Percentiles rank a stretch among this genome's conserved stretches.
Evolutionary conservation across 2,113 vertebrate genomes (phyloP).

Genomic region (Gambusia affinis): DNA sequence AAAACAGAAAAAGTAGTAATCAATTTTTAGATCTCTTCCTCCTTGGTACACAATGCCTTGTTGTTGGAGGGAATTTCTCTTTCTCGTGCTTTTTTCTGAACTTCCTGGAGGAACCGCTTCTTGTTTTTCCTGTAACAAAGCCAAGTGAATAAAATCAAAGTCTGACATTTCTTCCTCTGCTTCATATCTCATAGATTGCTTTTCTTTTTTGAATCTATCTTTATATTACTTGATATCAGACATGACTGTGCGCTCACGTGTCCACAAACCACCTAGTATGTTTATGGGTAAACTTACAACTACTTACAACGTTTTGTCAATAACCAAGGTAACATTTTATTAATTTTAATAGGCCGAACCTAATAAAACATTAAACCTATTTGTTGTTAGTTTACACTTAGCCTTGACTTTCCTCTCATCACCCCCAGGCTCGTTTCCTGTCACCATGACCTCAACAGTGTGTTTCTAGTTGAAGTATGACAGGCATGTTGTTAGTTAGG

Average conservation of each 20-base stretch:
- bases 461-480: constrained; percentile 6
- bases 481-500: constrained; percentile 5
- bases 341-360: neutral
- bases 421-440: neutral
- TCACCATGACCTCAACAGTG: neutral
- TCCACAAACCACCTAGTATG: neutral
- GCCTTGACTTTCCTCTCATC: neutral
- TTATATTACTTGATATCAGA: neutral
- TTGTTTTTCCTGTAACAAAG: neutral
- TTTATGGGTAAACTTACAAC: neutral
- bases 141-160: neutral
- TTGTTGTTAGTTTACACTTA: neutral
- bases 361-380: neutral
- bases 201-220: neutral
- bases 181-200: too few species aligned
- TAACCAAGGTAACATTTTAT: neutral
- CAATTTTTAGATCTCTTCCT: constrained; percentile 28
- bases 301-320: neutral
- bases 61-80: neutral
- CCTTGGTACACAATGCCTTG: constrained; percentile 17
- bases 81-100: neutral
- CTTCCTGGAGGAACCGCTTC: neutral
- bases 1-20: neutral
- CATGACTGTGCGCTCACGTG: too few species aligned
- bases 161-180: too few species aligned